These are phyloP conservation scores for Neostethus bicornis DNA, from an alignment of 2,797 vertebrate species.

Conservation along the genomic window DNA sequence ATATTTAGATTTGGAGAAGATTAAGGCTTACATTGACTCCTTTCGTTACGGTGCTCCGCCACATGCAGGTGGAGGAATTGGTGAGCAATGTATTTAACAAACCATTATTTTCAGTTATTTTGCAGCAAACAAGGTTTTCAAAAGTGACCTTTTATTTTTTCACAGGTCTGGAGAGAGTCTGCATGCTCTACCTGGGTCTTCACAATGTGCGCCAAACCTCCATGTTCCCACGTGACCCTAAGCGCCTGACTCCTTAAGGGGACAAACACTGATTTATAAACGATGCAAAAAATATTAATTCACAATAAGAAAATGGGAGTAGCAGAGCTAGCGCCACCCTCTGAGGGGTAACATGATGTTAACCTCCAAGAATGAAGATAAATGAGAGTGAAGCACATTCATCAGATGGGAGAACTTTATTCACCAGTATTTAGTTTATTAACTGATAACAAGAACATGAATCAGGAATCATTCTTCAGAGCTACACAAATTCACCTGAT, in stretches of 20 bases:
- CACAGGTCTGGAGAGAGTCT: slow-evolving; percentile 95
- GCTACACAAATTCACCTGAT: slow-evolving; percentile 25
- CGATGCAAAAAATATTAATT: slow-evolving; percentile 46
- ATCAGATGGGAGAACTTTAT: slow-evolving; percentile 44
- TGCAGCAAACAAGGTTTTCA: too few species aligned
- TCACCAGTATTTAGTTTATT: slow-evolving; percentile 40
- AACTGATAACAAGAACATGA: slow-evolving; percentile 23
- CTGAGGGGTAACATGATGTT: slow-evolving; percentile 73
- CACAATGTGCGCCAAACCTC: slow-evolving; percentile 98
- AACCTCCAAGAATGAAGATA: slow-evolving; percentile 38
- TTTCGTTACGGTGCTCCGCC: slow-evolving; percentile 97
- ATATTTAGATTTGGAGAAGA: slow-evolving; percentile 98
- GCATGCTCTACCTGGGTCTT: slow-evolving; percentile 96
- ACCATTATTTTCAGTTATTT: too few species aligned
- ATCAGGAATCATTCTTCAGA: slow-evolving; percentile 21
- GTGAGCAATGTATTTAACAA: slow-evolving; percentile 72
- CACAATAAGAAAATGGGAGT: slow-evolving; percentile 26
- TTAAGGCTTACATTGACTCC: slow-evolving; percentile 96
- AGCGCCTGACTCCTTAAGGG: slow-evolving; percentile 91
- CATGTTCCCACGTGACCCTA: slow-evolving; percentile 98
- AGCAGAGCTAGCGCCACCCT: slow-evolving; percentile 58
- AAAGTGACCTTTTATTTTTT: slow-evolving; percentile 3
- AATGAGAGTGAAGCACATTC: slow-evolving; percentile 22
- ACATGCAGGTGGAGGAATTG: slow-evolving; percentile 96
- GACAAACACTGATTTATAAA: slow-evolving; percentile 21